A percentile compares a stretch with the other conserved stretches of the same genome.
phyloP scores from a whole-genome alignment of 2,797 vertebrate species.

The Carcharodon carcharias region DNA sequence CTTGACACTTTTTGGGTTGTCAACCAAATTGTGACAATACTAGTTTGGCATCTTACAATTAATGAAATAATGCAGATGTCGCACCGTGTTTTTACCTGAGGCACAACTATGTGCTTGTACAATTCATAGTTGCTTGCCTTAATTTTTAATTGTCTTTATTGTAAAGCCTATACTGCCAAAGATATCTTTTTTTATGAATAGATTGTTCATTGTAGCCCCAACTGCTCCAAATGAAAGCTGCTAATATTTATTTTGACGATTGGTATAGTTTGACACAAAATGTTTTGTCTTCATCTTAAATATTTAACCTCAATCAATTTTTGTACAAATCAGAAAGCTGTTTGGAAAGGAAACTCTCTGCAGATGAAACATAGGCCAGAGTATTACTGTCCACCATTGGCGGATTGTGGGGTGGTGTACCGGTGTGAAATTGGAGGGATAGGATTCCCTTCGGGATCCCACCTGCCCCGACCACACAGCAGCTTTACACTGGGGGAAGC shows the following conservation, averaged over 20 bases:
- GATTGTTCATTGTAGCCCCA: neutral
- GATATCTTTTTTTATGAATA: neutral
- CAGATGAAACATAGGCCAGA: neutral
- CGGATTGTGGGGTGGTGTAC: no score
- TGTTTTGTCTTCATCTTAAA: neutral
- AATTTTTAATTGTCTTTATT: neutral
- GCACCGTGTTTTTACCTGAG: neutral
- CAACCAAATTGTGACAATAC: neutral
- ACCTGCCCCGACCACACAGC: no score
- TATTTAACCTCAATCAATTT: neutral
- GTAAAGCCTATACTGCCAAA: neutral
- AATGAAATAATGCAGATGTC: neutral
- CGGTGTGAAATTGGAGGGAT: no score
- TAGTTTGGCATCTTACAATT: conserved; percentile 9
- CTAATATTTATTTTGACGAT: neutral
- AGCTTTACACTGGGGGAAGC: no score
- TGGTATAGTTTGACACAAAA: neutral
- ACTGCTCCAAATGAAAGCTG: neutral
- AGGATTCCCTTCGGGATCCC: no score
- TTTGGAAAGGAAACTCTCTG: neutral
- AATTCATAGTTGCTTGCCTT: neutral
- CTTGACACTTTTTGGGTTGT: neutral
- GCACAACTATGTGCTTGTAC: neutral
- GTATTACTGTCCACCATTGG: neutral
- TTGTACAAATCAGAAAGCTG: neutral